These are phyloP conservation scores for Camelus bactrianus DNA, from an alignment of 2,113 vertebrate species.

Conservation along the genomic window DNA sequence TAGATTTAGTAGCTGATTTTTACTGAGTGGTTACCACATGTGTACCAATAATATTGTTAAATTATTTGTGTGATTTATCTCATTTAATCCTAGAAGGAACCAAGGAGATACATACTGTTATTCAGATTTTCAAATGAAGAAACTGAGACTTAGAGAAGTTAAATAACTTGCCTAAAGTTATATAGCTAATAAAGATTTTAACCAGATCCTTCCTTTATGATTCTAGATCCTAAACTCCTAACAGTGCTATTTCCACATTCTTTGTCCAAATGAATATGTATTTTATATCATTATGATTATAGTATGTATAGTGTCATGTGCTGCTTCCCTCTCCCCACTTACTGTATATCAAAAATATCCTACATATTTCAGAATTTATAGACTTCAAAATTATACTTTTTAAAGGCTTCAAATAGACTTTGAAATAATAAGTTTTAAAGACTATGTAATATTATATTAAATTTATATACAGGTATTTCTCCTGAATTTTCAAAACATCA, in stretches of 20 bases:
- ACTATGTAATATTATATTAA: neutral
- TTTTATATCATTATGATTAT: neutral
- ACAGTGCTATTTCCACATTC: neutral
- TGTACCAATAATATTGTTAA: neutral
- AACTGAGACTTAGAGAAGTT: slow-evolving; percentile 31
- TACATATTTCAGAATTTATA: neutral
- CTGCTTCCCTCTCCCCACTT: neutral
- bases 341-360: neutral
- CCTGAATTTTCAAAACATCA: slow-evolving; percentile 34
- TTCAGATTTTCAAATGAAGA: slow-evolving; percentile 9
- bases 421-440: neutral
- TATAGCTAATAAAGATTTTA: neutral
- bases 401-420: neutral
- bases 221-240: slow-evolving; percentile 7
- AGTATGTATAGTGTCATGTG: neutral
- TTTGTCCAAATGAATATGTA: neutral
- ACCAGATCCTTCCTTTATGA: neutral
- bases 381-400: neutral
- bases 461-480: neutral
- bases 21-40: neutral
- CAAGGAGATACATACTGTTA: neutral
- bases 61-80: slow-evolving; percentile 44
- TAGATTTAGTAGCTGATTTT: slow-evolving; percentile 31
- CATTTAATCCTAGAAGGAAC: slow-evolving; percentile 40
- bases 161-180: neutral